A percentile compares a stretch with the other conserved stretches of the same genome.
phyloP scores from a whole-genome alignment of 64 coral and sea anemone species.

The Platygyra sinensis region DNA sequence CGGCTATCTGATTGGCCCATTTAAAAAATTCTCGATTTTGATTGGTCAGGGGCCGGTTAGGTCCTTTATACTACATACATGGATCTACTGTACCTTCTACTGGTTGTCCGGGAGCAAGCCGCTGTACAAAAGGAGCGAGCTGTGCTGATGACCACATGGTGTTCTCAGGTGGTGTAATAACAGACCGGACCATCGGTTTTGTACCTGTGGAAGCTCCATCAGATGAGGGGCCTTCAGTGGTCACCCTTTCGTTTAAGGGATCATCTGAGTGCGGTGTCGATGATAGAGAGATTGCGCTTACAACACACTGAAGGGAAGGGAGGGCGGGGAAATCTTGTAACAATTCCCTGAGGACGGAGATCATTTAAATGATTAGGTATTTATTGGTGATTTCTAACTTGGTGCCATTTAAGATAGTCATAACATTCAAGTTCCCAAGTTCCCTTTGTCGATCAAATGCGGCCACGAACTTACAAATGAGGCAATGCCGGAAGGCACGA shows the following conservation, averaged over 20 bases:
- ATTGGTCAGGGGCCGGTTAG: too few relatives aligned
- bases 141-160: slow-evolving; percentile 82
- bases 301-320: slow-evolving; percentile 72
- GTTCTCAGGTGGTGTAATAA: slow-evolving; percentile 79
- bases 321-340: slow-evolving; percentile 71
- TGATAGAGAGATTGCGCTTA: slow-evolving; percentile 76
- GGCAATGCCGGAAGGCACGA: too few relatives aligned
- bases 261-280: slow-evolving; percentile 57
- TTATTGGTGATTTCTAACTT: too few relatives aligned
- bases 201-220: slow-evolving; percentile 11
- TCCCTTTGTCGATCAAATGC: too few relatives aligned
- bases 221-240: not conserved
- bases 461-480: too few relatives aligned
- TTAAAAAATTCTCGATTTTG: too few relatives aligned
- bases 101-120: slow-evolving; percentile 70
- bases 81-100: slow-evolving; percentile 45
- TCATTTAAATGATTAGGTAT: not conserved
- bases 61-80: too few relatives aligned
- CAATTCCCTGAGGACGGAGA: slow-evolving; percentile 65
- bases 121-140: slow-evolving; percentile 84
- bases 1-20: too few relatives aligned
- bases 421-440: too few relatives aligned
- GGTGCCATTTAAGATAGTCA: too few relatives aligned
- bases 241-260: not conserved
- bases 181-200: slow-evolving; percentile 56